Evolutionary conservation across 2,797 vertebrate species (phyloP).

Genomic region (Numenius phaeopus): DNA sequence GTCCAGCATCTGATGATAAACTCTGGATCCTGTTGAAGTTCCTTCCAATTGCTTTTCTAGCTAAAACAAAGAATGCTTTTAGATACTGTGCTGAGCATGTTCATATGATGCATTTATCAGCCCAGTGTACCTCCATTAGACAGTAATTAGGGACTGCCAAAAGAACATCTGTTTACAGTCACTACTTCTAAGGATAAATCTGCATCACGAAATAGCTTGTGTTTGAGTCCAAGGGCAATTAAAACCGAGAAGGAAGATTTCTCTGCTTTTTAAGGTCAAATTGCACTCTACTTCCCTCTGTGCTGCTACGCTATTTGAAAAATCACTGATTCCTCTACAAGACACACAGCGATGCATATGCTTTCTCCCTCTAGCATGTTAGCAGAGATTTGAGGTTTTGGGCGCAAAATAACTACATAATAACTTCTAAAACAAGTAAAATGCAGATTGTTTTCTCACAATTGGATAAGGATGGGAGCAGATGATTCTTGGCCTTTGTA

Average conservation of each 20-base stretch:
- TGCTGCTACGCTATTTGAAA: neutral
- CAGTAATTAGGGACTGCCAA: neutral
- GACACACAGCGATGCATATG: neutral
- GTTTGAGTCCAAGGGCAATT: neutral
- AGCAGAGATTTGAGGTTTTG: neutral
- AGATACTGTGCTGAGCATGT: neutral
- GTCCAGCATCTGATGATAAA: neutral
- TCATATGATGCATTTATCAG: neutral
- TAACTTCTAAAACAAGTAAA: neutral
- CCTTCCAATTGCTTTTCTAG: neutral
- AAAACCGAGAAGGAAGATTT: neutral
- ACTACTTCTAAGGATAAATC: neutral
- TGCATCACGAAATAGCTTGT: neutral
- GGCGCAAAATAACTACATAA: neutral
- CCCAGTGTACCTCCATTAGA: neutral
- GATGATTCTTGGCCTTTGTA: neutral
- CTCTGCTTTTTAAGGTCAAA: neutral
- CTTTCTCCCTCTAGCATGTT: neutral
- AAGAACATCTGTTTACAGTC: neutral
- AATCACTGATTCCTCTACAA: neutral
- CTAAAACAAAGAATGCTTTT: neutral
- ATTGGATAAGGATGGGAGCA: neutral
- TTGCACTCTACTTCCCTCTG: neutral
- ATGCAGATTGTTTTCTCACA: neutral
- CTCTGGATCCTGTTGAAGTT: neutral